A percentile compares a stretch with the other conserved stretches of the same genome.
Evolutionary conservation across 2,888 invertebrate genomes (phyloP).

Genomic region (Drosophila yooni): DNA sequence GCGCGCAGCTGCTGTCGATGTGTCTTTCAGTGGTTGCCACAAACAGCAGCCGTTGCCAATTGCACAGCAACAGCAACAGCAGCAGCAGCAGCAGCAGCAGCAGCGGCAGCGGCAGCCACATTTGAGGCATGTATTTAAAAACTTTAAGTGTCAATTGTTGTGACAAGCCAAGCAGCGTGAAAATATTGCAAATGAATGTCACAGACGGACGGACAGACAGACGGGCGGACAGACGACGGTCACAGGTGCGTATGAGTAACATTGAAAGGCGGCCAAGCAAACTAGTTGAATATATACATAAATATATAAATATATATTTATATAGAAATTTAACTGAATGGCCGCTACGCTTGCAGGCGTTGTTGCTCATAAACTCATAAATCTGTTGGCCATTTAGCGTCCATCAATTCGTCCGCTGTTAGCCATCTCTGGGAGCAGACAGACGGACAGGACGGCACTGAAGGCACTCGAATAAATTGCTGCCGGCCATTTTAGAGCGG

Average conservation of each 20-base stretch:
- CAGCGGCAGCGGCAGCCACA: slow-evolving; percentile 4
- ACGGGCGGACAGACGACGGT: slow-evolving; percentile 46
- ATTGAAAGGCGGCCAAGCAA: slow-evolving; percentile 76
- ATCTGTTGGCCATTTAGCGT: slow-evolving; percentile 77
- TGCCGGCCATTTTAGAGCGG: slow-evolving; percentile 70
- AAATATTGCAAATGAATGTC: slow-evolving; percentile 78
- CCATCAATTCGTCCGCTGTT: slow-evolving; percentile 70
- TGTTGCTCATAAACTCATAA: slow-evolving; percentile 75
- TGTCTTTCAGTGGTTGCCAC: slow-evolving; percentile 67
- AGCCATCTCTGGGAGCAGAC: slow-evolving; percentile 49
- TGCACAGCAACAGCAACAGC: slow-evolving; percentile 23
- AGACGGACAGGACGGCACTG: neutral
- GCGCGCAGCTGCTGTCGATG: slow-evolving; percentile 78
- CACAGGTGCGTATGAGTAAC: slow-evolving; percentile 79
- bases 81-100: slow-evolving; percentile 16
- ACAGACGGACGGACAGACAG: slow-evolving; percentile 8
- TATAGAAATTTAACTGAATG: slow-evolving; percentile 6
- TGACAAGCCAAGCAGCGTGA: slow-evolving; percentile 76
- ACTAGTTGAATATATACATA: slow-evolving; percentile 58
- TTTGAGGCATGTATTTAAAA: slow-evolving; percentile 69
- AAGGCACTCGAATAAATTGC: slow-evolving; percentile 71
- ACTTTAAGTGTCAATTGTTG: slow-evolving; percentile 80
- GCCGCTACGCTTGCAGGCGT: slow-evolving; percentile 43
- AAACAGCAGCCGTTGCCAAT: slow-evolving; percentile 30
- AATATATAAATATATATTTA: neutral